Conservation (phyloP, 1,140 invertebrate genomes). For the Eurosta solidaginis region DNA sequence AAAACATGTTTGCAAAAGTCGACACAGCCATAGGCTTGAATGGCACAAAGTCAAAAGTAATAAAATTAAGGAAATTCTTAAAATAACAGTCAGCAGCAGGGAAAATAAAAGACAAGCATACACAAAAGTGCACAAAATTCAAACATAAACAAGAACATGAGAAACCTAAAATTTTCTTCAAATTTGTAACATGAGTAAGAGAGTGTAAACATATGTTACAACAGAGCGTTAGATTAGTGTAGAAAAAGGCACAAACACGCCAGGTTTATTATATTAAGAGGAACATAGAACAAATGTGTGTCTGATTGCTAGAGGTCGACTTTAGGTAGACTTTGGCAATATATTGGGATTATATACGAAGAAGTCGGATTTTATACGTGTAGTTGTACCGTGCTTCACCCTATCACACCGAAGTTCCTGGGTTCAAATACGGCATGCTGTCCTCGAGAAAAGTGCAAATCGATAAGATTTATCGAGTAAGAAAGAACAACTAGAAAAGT, state of each 20-base stretch:
- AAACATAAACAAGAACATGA: neutral
- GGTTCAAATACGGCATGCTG: too few relatives aligned
- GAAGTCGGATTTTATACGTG: too few relatives aligned
- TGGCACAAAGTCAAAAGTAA: conserved; percentile 17
- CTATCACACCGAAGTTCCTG: too few relatives aligned
- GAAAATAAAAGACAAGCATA: neutral
- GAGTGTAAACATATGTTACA: neutral
- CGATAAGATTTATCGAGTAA: too few relatives aligned
- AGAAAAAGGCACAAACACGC: neutral
- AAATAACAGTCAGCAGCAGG: conserved; percentile 4
- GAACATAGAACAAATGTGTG: neutral
- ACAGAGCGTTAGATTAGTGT: neutral
- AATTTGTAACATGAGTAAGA: conserved; percentile 21
- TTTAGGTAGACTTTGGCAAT: too few relatives aligned
- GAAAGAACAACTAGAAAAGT: too few relatives aligned
- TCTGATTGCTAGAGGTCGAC: neutral
- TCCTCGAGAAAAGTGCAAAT: too few relatives aligned
- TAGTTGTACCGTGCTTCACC: too few relatives aligned
- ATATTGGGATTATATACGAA: too few relatives aligned
- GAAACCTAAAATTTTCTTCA: neutral
- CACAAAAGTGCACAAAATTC: neutral
- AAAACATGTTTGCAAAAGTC: neutral
- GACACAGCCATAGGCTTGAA: neutral
- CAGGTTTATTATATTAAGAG: neutral
- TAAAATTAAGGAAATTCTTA: conserved; percentile 28